Evolutionary conservation across 2,888 invertebrate species (phyloP), one percentile per base, ranked within the genome.

Genomic region (Pyrrhia umbra): DNA sequence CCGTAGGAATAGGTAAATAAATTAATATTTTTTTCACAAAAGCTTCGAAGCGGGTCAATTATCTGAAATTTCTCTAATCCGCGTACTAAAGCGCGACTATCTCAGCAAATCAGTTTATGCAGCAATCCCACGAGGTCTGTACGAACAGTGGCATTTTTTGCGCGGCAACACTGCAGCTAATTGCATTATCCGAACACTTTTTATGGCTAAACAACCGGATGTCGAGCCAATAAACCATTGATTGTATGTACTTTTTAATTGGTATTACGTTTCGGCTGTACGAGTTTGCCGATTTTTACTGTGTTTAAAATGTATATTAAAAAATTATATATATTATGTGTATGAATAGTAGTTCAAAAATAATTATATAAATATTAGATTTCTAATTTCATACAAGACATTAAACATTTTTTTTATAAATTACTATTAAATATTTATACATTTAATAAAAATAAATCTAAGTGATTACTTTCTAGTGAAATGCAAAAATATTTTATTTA

Each of bases 131-230:
- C 66, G 77, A 65, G 42, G 51, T 56, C 25, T 61, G 21, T n/a
- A 37, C 13, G 21, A 23, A 10, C 25, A 30, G 30, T 40, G 40
- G 18, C 3, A 15, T 30, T 77, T 73, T 72, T 73, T 76, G 43
- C 45, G 45, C 21, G 15, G 20, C 37, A 65, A 42, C 50, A 62
- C 52, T 51, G 21, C n/a, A 4, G 15, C 34, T 60, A 52, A 75
- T 68, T 68, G 47, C 43, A 42, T 75, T 66, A 68, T 43, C 40
- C 51, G 63, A 72, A 56, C 66, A 45, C 50, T 62, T 77, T 69
- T 77, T 77, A 75, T 42, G 30, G 13, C 18, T 30, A 21, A 64
- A 43, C 68, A 63, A 49, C 77, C 80, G 81, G 84, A 83, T 83
- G 68, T 71, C 42, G 61, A 66, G 52, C 54, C 55, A 74, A 77